Base-by-base conservation (phyloP, 2,888 invertebrate species). In the Synanthedon andrenaeformis region DNA sequence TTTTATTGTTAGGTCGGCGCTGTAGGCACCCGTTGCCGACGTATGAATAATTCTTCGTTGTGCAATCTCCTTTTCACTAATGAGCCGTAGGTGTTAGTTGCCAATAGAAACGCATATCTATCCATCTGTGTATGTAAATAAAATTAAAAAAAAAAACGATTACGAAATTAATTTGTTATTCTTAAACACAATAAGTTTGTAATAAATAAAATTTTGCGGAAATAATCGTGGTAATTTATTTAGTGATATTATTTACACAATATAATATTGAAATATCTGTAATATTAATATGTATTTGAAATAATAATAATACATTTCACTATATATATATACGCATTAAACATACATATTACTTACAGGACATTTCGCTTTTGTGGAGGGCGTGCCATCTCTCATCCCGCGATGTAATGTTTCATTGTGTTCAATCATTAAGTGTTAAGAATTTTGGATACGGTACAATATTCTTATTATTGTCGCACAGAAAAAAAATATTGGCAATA, bases 351-450 rank as follows among this genome's bases (percentile, higher is more conserved):
- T 35, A 35, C 10, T 35, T 10, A 35, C 35, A 53, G 52, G 55
- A 54, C 54, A 57, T 59, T 59, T 64, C 59, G 61, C 57, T 62
- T 62, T 59, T 57, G 57, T 63, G 70, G 74, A 70, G 68, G 73
- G 57, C 57, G 53, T 58, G 66, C 69, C 72, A 73, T 80, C 69
- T 72, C 59, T 79, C 76, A 76, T 78, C 66, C 62, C 58, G 50
- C 55, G 56, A 60, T 59, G 69, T 70, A 76, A 79, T 76, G 74
- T 73, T 77, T 76, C 75, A 73, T 69, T 74, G 72, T 70, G 58
- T 17, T 45, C 53, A 54, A 41, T 28, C 59, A 35, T 41, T 13
- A 58, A 65, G 8, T 42, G 19, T 55, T 3, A n/a, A 53, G 51
- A 35, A 13, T 10, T 61, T 56, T 61, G 67, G 75, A 78, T 67